Conservation (phyloP, 1,140 invertebrate genomes). For the Caenorhabditis latens region DNA sequence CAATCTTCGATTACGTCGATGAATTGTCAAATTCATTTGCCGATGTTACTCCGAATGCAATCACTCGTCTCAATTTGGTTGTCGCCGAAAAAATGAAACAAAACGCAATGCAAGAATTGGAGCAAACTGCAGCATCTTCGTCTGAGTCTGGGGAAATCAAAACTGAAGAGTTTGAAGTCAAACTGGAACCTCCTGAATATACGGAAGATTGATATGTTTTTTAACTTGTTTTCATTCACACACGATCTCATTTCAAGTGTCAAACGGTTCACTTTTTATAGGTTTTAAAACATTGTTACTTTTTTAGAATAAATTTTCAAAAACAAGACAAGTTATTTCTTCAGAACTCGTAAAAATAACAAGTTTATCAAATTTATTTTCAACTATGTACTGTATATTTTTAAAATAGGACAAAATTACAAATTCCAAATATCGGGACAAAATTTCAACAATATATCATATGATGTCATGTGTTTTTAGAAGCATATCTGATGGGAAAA, state of each 20-base stretch:
- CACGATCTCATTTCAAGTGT: background rate
- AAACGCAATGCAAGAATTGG: no score
- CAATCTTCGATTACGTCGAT: conserved; percentile 22
- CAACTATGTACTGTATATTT: no score
- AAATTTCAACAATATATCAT: background rate
- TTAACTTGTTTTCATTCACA: background rate
- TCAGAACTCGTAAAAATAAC: no score
- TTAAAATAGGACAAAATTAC: background rate
- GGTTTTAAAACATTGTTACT: no score
- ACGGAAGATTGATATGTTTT: background rate
- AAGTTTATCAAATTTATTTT: no score
- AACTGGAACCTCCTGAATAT: background rate
- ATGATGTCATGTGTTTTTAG: conserved; percentile 33
- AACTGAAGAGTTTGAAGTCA: background rate
- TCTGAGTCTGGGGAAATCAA: no score
- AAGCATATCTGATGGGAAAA: background rate
- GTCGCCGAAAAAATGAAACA: background rate
- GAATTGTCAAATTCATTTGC: background rate
- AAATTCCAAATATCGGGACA: background rate
- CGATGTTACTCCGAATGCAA: background rate
- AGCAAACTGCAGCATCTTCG: no score
- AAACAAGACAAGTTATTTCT: no score
- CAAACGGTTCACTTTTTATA: background rate
- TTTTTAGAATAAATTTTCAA: no score
- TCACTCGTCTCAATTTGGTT: background rate